Evolutionary conservation across 2,797 vertebrate genomes (phyloP), one percentile per base, ranked within the genome.

Genomic region (Holocentrus rufus): DNA sequence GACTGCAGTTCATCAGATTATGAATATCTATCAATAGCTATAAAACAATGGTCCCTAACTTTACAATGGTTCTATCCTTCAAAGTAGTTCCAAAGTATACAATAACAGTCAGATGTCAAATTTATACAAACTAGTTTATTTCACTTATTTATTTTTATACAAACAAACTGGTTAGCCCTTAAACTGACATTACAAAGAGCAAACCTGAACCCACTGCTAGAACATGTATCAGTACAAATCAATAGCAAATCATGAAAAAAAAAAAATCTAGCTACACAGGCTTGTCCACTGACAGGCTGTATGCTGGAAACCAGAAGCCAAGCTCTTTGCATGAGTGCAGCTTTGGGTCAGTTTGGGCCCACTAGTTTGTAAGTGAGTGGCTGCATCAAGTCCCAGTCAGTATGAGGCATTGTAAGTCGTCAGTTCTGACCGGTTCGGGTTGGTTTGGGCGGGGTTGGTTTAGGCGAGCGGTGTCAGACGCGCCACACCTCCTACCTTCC

Each of bases 401-500:
- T 82, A 88, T 83, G 84, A 86, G 87, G 86, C 66, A 75, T 72
- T 30, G 42, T 64, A 75, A 84, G 85, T 72, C 76, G 79, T 88
- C 91, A 87, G 85, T 87, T 88, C 76, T 72, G 89, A 80, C 78
- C 34, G 82, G 76, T 52, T 69, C n/a, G 39, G 79, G 75, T 61
- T n/a, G 34, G 82, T 5, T 34, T 20, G 34, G 81, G 72, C 66
- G 11, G 20, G 61, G 58, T 22, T 10, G 63, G 30, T 44, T 20
- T 47, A 85, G 87, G 87, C 78, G 90, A 88, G 85, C 85, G 89
- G 85, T 71, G 44, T 71, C 76, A 57, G 67, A 84, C 91, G 47
- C 94, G 96, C 95, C 96, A 96, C 95, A 93, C 92, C 87, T 93
- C 94, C 89, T 96, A 97, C 95, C 97, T 97, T 95, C 95, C 92